A percentile compares a stretch with the other conserved stretches of the same genome.
Conservation (phyloP, 2,797 vertebrate species). For the Sebastes steindachneri region DNA sequence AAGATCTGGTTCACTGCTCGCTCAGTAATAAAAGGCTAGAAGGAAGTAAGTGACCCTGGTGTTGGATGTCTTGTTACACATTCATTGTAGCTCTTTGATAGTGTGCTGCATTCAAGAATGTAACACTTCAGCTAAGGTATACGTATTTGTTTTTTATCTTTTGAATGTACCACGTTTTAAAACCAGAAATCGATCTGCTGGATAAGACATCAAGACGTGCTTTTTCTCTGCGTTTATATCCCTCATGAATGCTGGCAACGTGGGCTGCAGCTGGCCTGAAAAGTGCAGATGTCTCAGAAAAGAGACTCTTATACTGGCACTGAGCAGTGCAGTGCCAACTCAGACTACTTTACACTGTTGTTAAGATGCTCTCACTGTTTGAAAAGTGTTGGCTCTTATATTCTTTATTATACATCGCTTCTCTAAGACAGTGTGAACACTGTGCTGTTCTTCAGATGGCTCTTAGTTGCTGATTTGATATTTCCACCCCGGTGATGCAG, state of each 20-base stretch:
- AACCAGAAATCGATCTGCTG: constrained; percentile 9
- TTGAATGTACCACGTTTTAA: neutral
- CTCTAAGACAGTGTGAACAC: fast-evolving
- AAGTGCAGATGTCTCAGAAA: constrained; percentile 42
- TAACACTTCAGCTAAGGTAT: neutral
- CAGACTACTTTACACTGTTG: neutral
- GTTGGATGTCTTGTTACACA: constrained; percentile 10
- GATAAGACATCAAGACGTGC: constrained; percentile 20
- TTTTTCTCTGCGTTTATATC: constrained; percentile 36
- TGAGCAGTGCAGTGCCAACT: neutral
- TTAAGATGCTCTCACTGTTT: neutral
- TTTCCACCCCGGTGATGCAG: constrained; percentile 28
- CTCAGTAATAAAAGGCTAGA: constrained; percentile 18
- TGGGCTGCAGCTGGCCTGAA: constrained; percentile 29
- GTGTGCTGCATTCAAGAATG: no score
- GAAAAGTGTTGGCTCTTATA: neutral
- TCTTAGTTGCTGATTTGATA: neutral
- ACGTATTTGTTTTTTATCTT: neutral
- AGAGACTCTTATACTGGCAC: neutral
- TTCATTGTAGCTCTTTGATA: neutral
- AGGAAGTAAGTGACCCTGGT: constrained; percentile 1
- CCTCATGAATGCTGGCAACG: constrained; percentile 36
- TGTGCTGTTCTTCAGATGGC: neutral
- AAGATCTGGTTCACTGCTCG: constrained; percentile 36
- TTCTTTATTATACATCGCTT: neutral